Percentiles rank a stretch among this genome's conserved stretches.
Evolutionary conservation across 2,797 vertebrate species (phyloP).

Genomic region (Amniataba percoides): DNA sequence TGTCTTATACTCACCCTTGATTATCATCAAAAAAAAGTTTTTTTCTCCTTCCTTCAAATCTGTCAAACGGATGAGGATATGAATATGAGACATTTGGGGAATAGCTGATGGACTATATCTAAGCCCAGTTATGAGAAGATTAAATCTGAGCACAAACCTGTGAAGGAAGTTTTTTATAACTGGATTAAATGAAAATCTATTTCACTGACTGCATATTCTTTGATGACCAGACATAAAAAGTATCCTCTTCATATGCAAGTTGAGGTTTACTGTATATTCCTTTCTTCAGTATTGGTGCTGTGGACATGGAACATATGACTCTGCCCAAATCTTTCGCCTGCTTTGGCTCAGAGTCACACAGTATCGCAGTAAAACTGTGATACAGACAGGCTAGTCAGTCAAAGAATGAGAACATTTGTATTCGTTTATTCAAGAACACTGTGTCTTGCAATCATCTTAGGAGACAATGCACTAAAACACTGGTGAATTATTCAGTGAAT

Average conservation of each 20-base stretch:
- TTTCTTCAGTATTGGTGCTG: background rate
- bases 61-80: constrained; percentile 55
- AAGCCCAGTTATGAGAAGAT: constrained; percentile 21
- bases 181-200: constrained; percentile 37
- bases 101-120: constrained; percentile 46
- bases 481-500: constrained; percentile 26
- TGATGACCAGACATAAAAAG: constrained; percentile 23
- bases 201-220: constrained; percentile 28
- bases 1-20: constrained; percentile 49
- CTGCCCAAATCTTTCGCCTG: background rate
- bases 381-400: background rate
- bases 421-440: background rate
- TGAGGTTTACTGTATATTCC: constrained; percentile 1
- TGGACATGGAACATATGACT: constrained; percentile 10
- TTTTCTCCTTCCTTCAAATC: constrained; percentile 41
- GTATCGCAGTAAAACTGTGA: background rate
- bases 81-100: constrained; percentile 36
- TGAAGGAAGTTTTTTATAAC: constrained; percentile 25
- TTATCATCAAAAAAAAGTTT: constrained; percentile 61
- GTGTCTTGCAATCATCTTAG: constrained; percentile 13
- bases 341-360: no score
- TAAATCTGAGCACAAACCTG: constrained; percentile 26
- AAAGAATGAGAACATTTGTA: background rate
- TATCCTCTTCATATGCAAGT: constrained; percentile 1
- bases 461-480: constrained; percentile 10